phyloP scores from a whole-genome alignment of 2,797 vertebrate genomes.

The Tenualosa ilisha region DNA sequence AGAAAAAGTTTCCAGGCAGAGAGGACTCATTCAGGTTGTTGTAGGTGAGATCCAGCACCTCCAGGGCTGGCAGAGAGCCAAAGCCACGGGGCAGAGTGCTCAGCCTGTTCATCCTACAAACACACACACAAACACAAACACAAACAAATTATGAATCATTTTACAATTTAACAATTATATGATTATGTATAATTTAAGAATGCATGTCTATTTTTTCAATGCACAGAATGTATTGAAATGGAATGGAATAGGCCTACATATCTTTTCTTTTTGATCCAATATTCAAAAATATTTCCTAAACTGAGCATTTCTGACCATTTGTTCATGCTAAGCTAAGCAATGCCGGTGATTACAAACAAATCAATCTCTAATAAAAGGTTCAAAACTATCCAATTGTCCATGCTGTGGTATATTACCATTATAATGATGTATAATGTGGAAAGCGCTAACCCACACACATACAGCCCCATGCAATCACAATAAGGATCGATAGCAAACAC shows the following conservation, averaged over 20 bases:
- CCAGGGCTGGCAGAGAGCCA: slow-evolving; percentile 91
- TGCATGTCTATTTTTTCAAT: neutral
- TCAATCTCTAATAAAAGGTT: neutral
- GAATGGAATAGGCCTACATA: no score
- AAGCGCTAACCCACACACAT: neutral
- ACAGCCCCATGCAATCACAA: neutral
- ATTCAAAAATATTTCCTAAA: neutral
- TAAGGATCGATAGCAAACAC: slow-evolving; percentile 36
- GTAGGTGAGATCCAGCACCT: slow-evolving; percentile 96
- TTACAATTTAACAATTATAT: neutral
- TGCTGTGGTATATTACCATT: neutral
- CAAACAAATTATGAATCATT: no score
- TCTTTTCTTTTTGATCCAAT: neutral
- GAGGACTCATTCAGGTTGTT: slow-evolving; percentile 94
- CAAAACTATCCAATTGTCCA: neutral
- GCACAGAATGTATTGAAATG: no score
- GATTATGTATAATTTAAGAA: neutral
- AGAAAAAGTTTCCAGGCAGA: slow-evolving; percentile 97
- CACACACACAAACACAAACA: slow-evolving; percentile 46
- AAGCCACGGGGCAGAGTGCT: slow-evolving; percentile 90
- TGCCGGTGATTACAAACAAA: neutral
- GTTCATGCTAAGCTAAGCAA: neutral
- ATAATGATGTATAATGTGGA: neutral
- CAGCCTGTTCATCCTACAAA: slow-evolving; percentile 90
- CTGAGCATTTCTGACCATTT: neutral